Percentiles rank a stretch among this genome's conserved stretches.
These are phyloP conservation scores for Contarinia nasturtii DNA, from an alignment of 1,140 invertebrate genomes.

Conservation along the genomic window DNA sequence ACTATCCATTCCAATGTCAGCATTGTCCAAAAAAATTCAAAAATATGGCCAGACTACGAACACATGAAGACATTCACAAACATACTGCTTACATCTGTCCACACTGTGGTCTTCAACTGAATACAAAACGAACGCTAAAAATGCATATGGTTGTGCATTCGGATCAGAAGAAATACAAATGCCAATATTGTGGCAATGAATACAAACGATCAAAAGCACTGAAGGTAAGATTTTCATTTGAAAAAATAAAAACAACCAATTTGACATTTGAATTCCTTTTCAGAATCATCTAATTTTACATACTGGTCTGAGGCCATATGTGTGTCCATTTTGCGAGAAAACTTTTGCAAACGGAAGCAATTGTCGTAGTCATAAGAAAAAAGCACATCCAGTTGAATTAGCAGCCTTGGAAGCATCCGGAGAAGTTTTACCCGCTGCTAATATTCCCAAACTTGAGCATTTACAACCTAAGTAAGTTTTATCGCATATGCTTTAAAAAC, in stretches of 20 bases:
- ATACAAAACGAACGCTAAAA: slow-evolving; percentile 25
- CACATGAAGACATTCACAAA: slow-evolving; percentile 24
- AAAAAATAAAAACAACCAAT: slow-evolving; percentile 4
- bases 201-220: slow-evolving; percentile 23
- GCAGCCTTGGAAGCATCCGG: slow-evolving; percentile 18
- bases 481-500: no score
- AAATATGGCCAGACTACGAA: slow-evolving; percentile 17
- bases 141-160: slow-evolving; percentile 27
- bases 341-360: slow-evolving; percentile 30
- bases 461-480: slow-evolving; percentile 11
- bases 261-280: slow-evolving; percentile 1
- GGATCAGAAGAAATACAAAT: slow-evolving; percentile 24
- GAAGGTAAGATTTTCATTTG: slow-evolving; percentile 10
- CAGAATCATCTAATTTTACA: slow-evolving; percentile 25
- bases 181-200: slow-evolving; percentile 19
- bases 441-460: slow-evolving; percentile 18
- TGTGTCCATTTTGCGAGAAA: slow-evolving; percentile 26
- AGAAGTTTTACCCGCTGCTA: slow-evolving; percentile 8
- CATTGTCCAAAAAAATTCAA: slow-evolving; percentile 25
- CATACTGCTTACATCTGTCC: slow-evolving; percentile 24
- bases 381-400: slow-evolving; percentile 26
- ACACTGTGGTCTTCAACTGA: slow-evolving; percentile 24
- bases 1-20: slow-evolving; percentile 25
- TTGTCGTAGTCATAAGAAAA: slow-evolving; percentile 27
- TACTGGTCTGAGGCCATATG: slow-evolving; percentile 26